Evolutionary conservation across 2,113 vertebrate genomes (phyloP), one percentile per base, ranked within the genome.

Genomic region (Acrocephalus arundinaceus): DNA sequence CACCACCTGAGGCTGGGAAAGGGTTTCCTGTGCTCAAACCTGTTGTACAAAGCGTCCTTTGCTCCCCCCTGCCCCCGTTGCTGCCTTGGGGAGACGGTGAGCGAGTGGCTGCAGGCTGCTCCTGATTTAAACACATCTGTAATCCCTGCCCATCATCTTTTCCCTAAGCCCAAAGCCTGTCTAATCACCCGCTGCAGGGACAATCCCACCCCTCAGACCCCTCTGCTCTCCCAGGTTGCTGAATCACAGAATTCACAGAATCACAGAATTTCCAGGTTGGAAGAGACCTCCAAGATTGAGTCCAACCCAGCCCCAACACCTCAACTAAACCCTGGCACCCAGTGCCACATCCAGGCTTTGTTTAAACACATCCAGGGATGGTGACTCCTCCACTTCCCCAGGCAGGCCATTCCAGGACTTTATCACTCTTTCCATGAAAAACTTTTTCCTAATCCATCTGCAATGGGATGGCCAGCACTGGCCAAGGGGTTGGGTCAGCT

Each of bases 71-170:
- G 15, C 31, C 82, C 48, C 5, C 10, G 10, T 10, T 68, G 49
- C 74, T 13, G 67, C 0, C 0, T 7, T 4, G 17, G 15, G 87
- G 59, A 23, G 24, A 23, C 1, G 9, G 37, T 1, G 39, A 67
- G 58, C 7, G 46, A n/a, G 13, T 57, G 17, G 14, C 84, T 10
- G 1, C 62, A 35, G 76, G 59, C 85, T 45, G 59, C 0, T 66
- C 58, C 72, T 54, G 88, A 55, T 79, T 85, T 61, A 76, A 65
- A 51, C 94, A 61, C 71, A 30, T 72, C 79, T 76, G 33, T 88
- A 88, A 96, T 87, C 85, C 89, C 79, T n/a, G 83, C 6, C 93
- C 68, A 24, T 88, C 94, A 87, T 68, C 90, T 90, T 55, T 35
- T 22, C 20, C 78, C 85, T 90, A 37, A 90, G 74, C 45, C 45